phyloP scores from a whole-genome alignment of 2,797 vertebrate species.

The Onychomys torridus region DNA sequence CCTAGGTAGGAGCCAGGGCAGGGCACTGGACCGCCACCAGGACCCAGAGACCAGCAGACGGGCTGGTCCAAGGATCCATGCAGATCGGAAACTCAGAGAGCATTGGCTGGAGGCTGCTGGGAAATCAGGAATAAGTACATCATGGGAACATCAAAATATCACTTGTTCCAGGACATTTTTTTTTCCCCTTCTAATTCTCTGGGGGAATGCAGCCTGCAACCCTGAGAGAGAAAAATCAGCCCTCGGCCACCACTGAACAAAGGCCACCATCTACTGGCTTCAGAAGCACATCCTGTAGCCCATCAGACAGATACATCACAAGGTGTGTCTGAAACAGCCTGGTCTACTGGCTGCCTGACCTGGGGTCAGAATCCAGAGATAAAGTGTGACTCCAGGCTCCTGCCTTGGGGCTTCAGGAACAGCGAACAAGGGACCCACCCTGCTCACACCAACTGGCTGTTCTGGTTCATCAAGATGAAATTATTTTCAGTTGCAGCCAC shows the following conservation, averaged over 20 bases:
- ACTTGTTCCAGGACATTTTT: constrained; percentile 4
- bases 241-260: neutral
- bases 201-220: neutral
- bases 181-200: neutral
- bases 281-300: constrained; percentile 1
- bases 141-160: neutral
- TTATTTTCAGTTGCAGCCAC: constrained; percentile 62
- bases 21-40: neutral
- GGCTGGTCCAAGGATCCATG: rapidly evolving
- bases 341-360: constrained; percentile 66
- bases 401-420: constrained; percentile 56
- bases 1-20: neutral
- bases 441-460: constrained; percentile 74
- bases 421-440: constrained; percentile 62
- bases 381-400: constrained; percentile 82
- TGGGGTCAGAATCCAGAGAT: constrained; percentile 69
- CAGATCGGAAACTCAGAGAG: neutral
- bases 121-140: neutral
- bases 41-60: neutral
- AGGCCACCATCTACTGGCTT: constrained; percentile 10
- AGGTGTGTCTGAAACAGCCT: constrained; percentile 61
- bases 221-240: constrained; percentile 27
- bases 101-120: neutral
- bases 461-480: constrained; percentile 83
- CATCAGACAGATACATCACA: neutral